Conservation (phyloP, 1,140 invertebrate genomes). For the Drosophila oshimai region DNA sequence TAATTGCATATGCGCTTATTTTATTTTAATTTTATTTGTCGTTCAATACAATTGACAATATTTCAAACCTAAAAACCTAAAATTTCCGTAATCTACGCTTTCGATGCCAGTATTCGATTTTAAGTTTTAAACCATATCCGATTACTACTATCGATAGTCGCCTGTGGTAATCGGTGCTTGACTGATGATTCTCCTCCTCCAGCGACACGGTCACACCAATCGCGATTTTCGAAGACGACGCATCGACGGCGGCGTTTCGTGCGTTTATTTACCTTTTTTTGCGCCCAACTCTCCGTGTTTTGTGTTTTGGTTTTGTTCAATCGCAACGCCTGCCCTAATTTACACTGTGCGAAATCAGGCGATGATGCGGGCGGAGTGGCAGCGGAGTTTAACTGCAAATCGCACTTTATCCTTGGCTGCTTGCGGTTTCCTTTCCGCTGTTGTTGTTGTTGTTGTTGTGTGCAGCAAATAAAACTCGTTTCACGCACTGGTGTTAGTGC, state of each 20-base stretch:
- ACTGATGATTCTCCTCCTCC: too few species aligned
- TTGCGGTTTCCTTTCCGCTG: constrained; percentile 33
- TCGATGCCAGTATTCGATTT: too few species aligned
- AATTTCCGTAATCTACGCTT: too few species aligned
- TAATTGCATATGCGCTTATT: too few species aligned
- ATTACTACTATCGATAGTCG: too few species aligned
- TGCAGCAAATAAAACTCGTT: constrained; percentile 42
- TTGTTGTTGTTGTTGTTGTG: constrained; percentile 21
- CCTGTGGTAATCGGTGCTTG: too few species aligned
- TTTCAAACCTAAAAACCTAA: too few species aligned
- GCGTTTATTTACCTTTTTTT: constrained; percentile 4
- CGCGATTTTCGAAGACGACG: too few species aligned
- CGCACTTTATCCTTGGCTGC: constrained; percentile 25
- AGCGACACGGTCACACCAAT: too few species aligned
- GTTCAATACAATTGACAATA: too few species aligned
- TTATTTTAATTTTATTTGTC: too few species aligned
- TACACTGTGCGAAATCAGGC: not conserved
- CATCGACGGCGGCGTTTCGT: not conserved
- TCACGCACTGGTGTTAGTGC: constrained; percentile 5
- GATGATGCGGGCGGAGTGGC: constrained; percentile 2
- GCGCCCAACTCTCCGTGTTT: not conserved
- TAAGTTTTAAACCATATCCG: too few species aligned
- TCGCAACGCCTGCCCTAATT: not conserved
- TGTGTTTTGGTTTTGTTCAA: not conserved
- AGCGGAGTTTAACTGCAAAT: not conserved